phyloP scores from a whole-genome alignment of 2,888 invertebrate species.

The Apantesis nais region DNA sequence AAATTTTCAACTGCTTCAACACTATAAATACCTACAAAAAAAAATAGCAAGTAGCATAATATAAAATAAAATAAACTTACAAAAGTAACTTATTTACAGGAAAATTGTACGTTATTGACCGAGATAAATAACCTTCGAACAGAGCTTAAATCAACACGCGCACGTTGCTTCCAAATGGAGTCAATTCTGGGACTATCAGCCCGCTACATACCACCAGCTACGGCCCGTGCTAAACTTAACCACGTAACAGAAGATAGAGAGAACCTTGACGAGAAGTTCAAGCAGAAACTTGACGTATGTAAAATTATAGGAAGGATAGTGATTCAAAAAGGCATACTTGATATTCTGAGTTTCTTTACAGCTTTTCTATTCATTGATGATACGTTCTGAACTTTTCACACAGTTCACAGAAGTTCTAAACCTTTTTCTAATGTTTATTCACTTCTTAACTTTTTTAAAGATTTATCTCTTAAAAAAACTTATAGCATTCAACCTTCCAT shows the following conservation, averaged over 20 bases:
- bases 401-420: not conserved
- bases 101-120: slow-evolving; percentile 91
- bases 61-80: not conserved
- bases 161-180: slow-evolving; percentile 90
- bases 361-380: too few relatives aligned
- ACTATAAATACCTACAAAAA: too few relatives aligned
- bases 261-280: slow-evolving; percentile 85
- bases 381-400: not conserved
- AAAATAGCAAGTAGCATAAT: not conserved
- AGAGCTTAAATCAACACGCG: slow-evolving; percentile 88
- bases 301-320: not conserved
- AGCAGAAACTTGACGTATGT: slow-evolving; percentile 77
- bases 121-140: slow-evolving; percentile 92
- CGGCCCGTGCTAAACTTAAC: slow-evolving; percentile 87
- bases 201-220: slow-evolving; percentile 84
- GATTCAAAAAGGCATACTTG: too few relatives aligned
- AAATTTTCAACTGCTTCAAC: too few relatives aligned
- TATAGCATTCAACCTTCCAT: too few relatives aligned
- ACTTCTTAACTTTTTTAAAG: not conserved
- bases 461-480: not conserved
- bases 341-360: not conserved
- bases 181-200: slow-evolving; percentile 88
- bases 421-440: not conserved
- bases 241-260: slow-evolving; percentile 87
- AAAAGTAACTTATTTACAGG: slow-evolving; percentile 66